phyloP scores from a whole-genome alignment of 2,113 vertebrate species.

The Bufo bufo region DNA sequence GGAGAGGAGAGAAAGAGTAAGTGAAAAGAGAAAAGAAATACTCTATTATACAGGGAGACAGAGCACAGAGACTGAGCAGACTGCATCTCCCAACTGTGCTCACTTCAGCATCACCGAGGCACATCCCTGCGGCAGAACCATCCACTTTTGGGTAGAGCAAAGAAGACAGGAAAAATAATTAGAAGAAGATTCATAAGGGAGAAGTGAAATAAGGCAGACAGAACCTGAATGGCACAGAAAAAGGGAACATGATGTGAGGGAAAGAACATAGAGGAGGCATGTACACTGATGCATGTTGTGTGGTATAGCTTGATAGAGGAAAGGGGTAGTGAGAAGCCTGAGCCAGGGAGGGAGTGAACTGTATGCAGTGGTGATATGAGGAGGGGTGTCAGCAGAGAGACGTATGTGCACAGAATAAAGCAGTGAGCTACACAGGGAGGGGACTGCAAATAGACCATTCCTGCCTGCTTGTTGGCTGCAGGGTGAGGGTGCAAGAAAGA shows the following conservation, averaged over 20 bases:
- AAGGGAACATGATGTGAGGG: neutral
- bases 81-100: constrained; percentile 31
- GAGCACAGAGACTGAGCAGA: neutral
- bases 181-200: neutral
- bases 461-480: constrained; percentile 34
- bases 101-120: constrained; percentile 53
- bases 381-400: constrained; percentile 49
- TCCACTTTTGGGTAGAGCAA: constrained; percentile 1
- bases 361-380: constrained; percentile 46
- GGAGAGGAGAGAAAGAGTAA: constrained; percentile 25
- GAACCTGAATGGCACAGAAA: neutral
- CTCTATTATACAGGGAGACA: neutral
- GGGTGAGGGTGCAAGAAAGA: neutral
- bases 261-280: neutral
- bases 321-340: constrained; percentile 16
- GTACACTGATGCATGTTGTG: neutral
- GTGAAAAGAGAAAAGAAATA: neutral
- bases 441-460: constrained; percentile 33
- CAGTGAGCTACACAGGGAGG: constrained; percentile 35
- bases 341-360: constrained; percentile 47
- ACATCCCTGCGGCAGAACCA: constrained; percentile 49
- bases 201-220: neutral
- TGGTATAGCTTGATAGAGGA: neutral
- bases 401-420: constrained; percentile 56
- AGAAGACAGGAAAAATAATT: neutral